Evolutionary conservation across 2,113 vertebrate species (phyloP), one percentile per base, ranked within the genome.

Genomic region (Lamprologus ornatipinnis): DNA sequence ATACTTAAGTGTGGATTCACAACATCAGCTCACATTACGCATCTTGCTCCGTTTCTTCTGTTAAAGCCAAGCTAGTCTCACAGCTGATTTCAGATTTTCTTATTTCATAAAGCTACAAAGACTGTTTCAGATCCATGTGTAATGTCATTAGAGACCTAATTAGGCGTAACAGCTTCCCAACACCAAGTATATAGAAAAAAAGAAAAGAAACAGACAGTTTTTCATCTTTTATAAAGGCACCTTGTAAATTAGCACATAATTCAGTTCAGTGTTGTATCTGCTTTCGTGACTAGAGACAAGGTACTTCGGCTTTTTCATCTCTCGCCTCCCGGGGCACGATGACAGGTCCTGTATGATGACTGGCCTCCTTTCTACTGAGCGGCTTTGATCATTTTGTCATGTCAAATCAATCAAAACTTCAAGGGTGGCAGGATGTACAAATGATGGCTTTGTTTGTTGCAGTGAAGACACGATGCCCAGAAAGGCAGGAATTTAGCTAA

Each of bases 371-470:
- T 75, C 47, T 57, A 2, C 84, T 17, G 28, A 75, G 80, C 11
- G 3, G 73, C 90, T 90, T 90, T 90, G 88, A 91, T 91, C 86
- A 60, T 58, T 78, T 63, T 57, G 92, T 85, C 57, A 65, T 37
- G 88, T 90, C 75, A 40, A 63, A 89, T 93, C 84, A 84, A 17
- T 87, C 82, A 81, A 17, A 89, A 82, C 86, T 79, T 79, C 31
- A 40, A 80, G 49, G 51, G 26, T 7, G 63, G 63, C 26, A 57
- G 55, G 63, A 60, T 47, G 84, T 31, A 57, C n/a, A 37, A 58
- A 65, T 40, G 84, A 75, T 3, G 86, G 82, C 47, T 86, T 8
- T 7, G 58, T 85, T 57, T 81, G 47, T 83, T 80, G 60, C 33
- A 6, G 8, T 17, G 45, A 65, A 35, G 42, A 78, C 42, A 45